A percentile compares a stretch with the other conserved stretches of the same genome.
phyloP scores from a whole-genome alignment of 2,888 invertebrate genomes.

The Melinaea marsaeus region DNA sequence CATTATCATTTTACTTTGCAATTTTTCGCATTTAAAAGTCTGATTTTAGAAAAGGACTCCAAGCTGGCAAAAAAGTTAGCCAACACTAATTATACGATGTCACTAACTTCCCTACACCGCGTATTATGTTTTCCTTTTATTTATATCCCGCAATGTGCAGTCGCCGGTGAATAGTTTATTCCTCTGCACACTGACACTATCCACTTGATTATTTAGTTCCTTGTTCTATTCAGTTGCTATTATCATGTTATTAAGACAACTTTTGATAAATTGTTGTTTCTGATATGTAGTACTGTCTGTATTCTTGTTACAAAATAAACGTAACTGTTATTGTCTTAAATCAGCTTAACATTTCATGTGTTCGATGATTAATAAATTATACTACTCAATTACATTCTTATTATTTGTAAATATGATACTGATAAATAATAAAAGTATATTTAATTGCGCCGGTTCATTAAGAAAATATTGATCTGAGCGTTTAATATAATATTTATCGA shows the following conservation, averaged over 20 bases:
- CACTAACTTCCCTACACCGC: not conserved
- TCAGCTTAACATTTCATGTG: too few relatives aligned
- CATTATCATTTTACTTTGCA: not conserved
- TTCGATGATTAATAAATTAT: too few relatives aligned
- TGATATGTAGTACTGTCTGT: too few relatives aligned
- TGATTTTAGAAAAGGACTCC: not conserved
- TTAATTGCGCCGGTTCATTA: too few relatives aligned
- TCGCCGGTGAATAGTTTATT: not conserved
- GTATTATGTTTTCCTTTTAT: not conserved
- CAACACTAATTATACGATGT: not conserved
- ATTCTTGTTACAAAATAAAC: too few relatives aligned
- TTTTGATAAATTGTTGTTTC: too few relatives aligned
- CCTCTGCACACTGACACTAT: not conserved
- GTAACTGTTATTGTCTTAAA: too few relatives aligned
- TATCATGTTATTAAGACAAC: not conserved
- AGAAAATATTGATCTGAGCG: too few relatives aligned
- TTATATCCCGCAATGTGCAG: not conserved
- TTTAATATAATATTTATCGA: too few relatives aligned
- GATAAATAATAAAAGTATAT: too few relatives aligned
- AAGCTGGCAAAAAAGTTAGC: not conserved
- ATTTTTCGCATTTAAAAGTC: conserved; percentile 3
- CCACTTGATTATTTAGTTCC: not conserved
- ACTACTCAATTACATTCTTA: too few relatives aligned
- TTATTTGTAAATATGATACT: too few relatives aligned
- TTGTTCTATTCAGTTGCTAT: not conserved